Conservation (phyloP, 2,888 invertebrate species). For the Caenorhabditis sinica region DNA sequence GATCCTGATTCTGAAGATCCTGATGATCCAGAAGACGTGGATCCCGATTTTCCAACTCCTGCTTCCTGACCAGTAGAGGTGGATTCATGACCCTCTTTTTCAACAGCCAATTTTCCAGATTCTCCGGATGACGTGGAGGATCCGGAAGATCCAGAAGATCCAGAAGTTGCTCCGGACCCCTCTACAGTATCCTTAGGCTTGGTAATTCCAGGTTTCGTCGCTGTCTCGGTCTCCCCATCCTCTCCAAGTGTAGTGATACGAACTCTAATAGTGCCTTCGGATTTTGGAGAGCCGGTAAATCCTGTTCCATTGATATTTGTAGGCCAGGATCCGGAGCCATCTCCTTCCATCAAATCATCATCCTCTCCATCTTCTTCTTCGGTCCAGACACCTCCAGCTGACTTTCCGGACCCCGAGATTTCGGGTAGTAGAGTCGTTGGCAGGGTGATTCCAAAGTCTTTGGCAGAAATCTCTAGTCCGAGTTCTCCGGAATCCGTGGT, state of each 20-base stretch:
- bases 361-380: conserved; percentile 57
- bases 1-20: conserved; percentile 33
- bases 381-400: conserved; percentile 36
- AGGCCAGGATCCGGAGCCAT: conserved; percentile 42
- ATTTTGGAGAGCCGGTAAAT: conserved; percentile 47
- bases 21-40: conserved; percentile 11
- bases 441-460: conserved; percentile 29
- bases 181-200: conserved; percentile 15
- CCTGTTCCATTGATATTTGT: conserved; percentile 49
- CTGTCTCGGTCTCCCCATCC: conserved; percentile 51
- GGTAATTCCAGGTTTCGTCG: conserved; percentile 50
- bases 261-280: conserved; percentile 50
- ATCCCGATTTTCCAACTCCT: background rate
- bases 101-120: conserved; percentile 17
- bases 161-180: background rate
- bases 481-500: conserved; percentile 43
- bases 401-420: conserved; percentile 22
- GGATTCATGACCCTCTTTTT: too few relatives aligned
- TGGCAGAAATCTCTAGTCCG: conserved; percentile 63
- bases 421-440: background rate
- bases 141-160: conserved; percentile 26
- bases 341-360: conserved; percentile 59
- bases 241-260: conserved; percentile 62
- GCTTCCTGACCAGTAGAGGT: conserved; percentile 6
- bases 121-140: conserved; percentile 26